Evolutionary conservation across 2,113 vertebrate genomes (phyloP), one percentile per base, ranked within the genome.

Genomic region (Perognathus longimembris): DNA sequence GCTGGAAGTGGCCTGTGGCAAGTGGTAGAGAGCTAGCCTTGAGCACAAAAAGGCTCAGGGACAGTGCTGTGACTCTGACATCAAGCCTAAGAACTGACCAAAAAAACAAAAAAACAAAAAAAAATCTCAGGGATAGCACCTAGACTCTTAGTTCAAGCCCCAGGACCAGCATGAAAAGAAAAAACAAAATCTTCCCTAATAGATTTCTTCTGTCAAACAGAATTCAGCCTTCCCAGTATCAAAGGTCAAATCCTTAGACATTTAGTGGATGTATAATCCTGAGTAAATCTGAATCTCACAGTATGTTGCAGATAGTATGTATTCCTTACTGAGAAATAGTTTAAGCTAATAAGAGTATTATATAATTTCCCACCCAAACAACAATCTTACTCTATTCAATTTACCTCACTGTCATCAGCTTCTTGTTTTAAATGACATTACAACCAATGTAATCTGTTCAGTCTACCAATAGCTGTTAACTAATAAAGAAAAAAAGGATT

Each of bases 401-500:
- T n/a, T 28, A 73, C 74, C 12, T 14, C 20, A 64, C 9, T 82
- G 71, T 26, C 6, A 79, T 14, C 28, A 67, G 42, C n/a, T 86
- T 73, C 67, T 40, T 77, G 84, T 54, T 85, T 79, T 24, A 67
- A 88, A 69, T 57, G n/a, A 69, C 7, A 45, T 61, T 81, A 66
- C 20, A 64, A 69, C 78, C 50, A 92, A 81, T 36, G 30, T 70
- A 63, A 6, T 79, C 32, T 74, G 20, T 36, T 88, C 21, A 59
- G 45, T 78, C 61, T 66, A 75, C 76, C 32, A 75, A 26, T 86
- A 79, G 42, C 67, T 83, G 36, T 71, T 67, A 90, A 83, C 9
- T 36, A 95, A 92, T 34, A 38, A 86, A 95, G 92, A 88, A 38
- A 86, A 95, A 93, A 88, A 3, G 36, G 30, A 40, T 63, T 82